Percentiles rank a stretch among this genome's conserved stretches.
Conservation (phyloP, 2,888 invertebrate species). For the Habrosyne pyritoides region DNA sequence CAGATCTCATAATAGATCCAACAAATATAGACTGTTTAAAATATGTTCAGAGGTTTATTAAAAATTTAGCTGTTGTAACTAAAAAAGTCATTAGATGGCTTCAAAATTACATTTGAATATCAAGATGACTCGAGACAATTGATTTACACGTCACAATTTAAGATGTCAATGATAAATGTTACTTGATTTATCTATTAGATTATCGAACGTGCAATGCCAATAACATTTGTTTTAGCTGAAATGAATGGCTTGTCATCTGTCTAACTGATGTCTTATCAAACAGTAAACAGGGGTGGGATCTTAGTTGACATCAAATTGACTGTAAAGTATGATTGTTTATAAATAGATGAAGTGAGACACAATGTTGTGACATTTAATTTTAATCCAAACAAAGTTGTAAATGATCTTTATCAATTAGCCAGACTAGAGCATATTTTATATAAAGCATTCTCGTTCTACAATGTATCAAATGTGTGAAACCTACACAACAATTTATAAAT, state of each 20-base stretch:
- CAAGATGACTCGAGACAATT: constrained; percentile 2
- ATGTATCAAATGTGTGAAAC: too few species aligned
- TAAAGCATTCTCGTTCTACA: too few species aligned
- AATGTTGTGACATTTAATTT: too few species aligned
- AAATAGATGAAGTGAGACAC: too few species aligned
- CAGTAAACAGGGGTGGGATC: neutral
- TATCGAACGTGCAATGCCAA: constrained; percentile 1
- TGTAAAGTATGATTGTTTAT: neutral
- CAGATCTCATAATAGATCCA: constrained; percentile 37
- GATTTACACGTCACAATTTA: neutral
- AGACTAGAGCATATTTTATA: too few species aligned
- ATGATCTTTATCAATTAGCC: too few species aligned
- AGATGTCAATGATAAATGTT: constrained; percentile 2
- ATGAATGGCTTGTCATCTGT: constrained; percentile 1
- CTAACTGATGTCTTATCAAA: neutral
- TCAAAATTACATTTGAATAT: neutral
- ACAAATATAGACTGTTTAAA: constrained; percentile 24
- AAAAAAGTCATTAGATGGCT: neutral
- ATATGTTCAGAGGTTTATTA: constrained; percentile 26
- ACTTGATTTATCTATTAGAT: constrained; percentile 6
- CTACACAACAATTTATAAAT: too few species aligned
- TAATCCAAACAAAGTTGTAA: too few species aligned
- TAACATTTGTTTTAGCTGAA: neutral
- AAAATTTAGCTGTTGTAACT: neutral
- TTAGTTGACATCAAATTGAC: neutral